Evolutionary conservation across 1,140 invertebrate species (phyloP), one percentile per base, ranked within the genome.

Genomic region (Lasioglossum baleicum): DNA sequence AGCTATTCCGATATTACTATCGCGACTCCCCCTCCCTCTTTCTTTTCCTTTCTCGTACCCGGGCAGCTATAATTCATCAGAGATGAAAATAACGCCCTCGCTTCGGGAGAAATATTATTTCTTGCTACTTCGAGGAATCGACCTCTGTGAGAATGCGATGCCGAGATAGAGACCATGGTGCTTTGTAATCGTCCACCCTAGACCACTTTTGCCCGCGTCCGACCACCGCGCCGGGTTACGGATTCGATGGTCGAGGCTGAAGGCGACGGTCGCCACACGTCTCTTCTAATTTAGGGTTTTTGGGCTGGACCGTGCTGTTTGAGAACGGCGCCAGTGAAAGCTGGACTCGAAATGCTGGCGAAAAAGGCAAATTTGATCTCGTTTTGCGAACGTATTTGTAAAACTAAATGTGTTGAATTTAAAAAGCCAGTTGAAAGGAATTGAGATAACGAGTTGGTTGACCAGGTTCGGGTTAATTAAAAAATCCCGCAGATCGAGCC

Each of bases 101-200:
- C 26, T 64, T 64, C 53, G 53, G 0, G 11, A 64, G 61, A 17
- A 64, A 63, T 63, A 60, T 48, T 58, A 2, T 6, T 22, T 35
- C 35, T 20, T 58, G 60, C 31, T 42, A 0, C 0, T 22, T 35
- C 35, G 51, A n/a, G 17, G 35, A 42, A n/a, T 56, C 8, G 1
- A 63, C 4, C 10, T 11, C 0, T 11, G 44, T 1, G 44, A 48
- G 44, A 48, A 40, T 31, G 67, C 51, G 53, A 72, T 71, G 44
- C 44, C 44, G 60, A n/a, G 68, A 53, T 72, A 71, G 58, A 73
- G 69, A 87, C 81, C 79, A 20, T 72, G 61, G 58, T 61, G 56
- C 67, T 87, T 87, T 81, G 82, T 87, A 80, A 79, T 87, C 60
- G 85, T 75, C 67, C 64, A 80, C 64, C 85, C 75, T 77, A 60